A percentile compares a stretch with the other conserved stretches of the same genome.
Conservation (phyloP, 2,113 vertebrate genomes). For the Fulica atra region DNA sequence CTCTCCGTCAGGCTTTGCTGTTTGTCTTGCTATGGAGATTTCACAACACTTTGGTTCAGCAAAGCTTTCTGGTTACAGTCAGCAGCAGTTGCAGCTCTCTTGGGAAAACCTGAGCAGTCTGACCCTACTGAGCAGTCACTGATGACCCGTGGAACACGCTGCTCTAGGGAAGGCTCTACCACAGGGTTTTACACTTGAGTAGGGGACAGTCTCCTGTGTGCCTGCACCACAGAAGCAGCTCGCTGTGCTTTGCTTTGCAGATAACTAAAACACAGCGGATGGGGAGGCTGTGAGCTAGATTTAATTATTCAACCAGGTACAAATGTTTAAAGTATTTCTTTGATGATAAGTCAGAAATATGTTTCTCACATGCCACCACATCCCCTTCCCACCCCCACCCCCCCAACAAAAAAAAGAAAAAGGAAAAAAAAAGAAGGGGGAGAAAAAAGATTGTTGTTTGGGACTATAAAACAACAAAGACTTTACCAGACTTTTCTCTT, state of each 20-base stretch:
- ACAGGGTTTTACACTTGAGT: neutral
- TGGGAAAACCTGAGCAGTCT: neutral
- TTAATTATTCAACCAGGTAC: neutral
- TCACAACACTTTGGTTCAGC: neutral
- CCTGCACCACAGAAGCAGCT: neutral
- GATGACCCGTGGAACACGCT: neutral
- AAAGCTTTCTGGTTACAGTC: neutral
- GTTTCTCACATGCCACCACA: neutral
- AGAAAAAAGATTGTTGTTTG: neutral
- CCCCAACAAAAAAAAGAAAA: neutral
- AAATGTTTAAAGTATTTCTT: neutral
- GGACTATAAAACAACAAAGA: neutral
- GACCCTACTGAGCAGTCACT: neutral
- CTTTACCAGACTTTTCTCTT: neutral
- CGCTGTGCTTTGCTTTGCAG: neutral
- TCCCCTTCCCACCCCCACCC: too few species aligned
- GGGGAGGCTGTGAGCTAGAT: neutral
- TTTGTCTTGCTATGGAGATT: neutral
- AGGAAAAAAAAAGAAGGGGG: too few species aligned
- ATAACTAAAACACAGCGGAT: neutral
- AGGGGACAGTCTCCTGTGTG: neutral
- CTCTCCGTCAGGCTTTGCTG: neutral
- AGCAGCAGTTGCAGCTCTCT: neutral
- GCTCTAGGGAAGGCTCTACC: neutral
- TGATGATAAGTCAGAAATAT: neutral